A percentile compares a stretch with the other conserved stretches of the same genome.
Conservation (phyloP, 2,113 vertebrate species). For the Microcebus lehilahytsara region DNA sequence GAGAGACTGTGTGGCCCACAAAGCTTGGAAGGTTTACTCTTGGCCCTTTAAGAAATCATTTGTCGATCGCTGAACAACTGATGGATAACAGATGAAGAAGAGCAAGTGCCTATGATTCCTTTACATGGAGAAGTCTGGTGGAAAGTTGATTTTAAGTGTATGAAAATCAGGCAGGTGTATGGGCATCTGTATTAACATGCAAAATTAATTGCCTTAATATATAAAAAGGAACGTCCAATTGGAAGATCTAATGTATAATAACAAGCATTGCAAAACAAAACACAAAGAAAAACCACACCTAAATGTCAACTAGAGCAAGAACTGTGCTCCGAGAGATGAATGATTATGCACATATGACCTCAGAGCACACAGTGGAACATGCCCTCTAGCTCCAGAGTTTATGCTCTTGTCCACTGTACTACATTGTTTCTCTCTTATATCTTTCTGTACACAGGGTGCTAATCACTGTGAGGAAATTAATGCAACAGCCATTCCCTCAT, state of each 20-base stretch:
- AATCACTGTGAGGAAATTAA: background rate
- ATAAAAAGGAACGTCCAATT: background rate
- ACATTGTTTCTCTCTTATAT: rapidly evolving
- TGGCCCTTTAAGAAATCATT: background rate
- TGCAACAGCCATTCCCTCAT: background rate
- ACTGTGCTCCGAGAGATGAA: background rate
- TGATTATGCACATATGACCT: background rate
- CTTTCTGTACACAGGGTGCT: rapidly evolving
- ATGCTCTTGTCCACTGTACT: rapidly evolving
- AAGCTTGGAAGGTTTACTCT: background rate
- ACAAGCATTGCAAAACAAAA: background rate
- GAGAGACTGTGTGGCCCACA: background rate
- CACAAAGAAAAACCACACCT: background rate
- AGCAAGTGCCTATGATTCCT: background rate
- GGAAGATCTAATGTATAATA: background rate
- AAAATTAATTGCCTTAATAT: background rate
- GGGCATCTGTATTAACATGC: background rate
- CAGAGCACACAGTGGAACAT: no score
- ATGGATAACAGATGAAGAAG: background rate
- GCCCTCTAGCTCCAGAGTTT: background rate
- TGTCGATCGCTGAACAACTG: background rate
- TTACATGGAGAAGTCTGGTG: background rate
- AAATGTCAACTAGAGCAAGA: background rate
- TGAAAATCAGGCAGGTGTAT: background rate
- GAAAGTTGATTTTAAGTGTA: background rate